Conservation (phyloP, 2,113 vertebrate species). For the Hyla sarda region DNA sequence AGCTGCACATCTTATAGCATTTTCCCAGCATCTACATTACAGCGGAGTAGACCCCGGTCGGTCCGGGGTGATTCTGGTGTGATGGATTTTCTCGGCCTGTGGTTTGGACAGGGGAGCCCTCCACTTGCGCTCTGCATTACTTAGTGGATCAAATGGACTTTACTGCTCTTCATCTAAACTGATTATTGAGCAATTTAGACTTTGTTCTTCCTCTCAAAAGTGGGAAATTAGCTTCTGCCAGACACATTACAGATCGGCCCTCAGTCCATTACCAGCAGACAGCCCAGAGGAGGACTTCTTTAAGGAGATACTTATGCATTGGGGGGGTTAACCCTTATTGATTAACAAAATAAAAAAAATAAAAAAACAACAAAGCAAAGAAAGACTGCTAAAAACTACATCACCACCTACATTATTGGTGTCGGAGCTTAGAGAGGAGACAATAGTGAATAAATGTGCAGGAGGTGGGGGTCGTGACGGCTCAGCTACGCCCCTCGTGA, state of each 20-base stretch:
- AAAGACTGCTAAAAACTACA: not conserved
- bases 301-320: not conserved
- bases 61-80: not conserved
- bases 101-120: not conserved
- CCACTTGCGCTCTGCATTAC: not conserved
- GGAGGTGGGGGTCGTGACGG: no score
- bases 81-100: not conserved
- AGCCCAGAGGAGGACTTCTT: not conserved
- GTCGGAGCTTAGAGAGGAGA: not conserved
- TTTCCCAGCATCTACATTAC: constrained; percentile 23
- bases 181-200: constrained; percentile 54
- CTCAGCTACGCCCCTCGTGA: no score
- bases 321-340: not conserved
- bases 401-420: not conserved
- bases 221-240: constrained; percentile 12
- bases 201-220: constrained; percentile 25
- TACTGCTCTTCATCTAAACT: constrained; percentile 41
- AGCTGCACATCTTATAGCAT: not conserved
- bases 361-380: not conserved
- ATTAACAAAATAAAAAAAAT: not conserved
- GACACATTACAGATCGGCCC: constrained; percentile 38
- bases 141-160: constrained; percentile 49
- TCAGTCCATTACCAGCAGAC: constrained; percentile 32
- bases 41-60: not conserved
- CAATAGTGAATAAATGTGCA: no score